Evolutionary conservation across 2,113 vertebrate genomes (phyloP), one percentile per base, ranked within the genome.

Genomic region (Rhinichthys klamathensis): DNA sequence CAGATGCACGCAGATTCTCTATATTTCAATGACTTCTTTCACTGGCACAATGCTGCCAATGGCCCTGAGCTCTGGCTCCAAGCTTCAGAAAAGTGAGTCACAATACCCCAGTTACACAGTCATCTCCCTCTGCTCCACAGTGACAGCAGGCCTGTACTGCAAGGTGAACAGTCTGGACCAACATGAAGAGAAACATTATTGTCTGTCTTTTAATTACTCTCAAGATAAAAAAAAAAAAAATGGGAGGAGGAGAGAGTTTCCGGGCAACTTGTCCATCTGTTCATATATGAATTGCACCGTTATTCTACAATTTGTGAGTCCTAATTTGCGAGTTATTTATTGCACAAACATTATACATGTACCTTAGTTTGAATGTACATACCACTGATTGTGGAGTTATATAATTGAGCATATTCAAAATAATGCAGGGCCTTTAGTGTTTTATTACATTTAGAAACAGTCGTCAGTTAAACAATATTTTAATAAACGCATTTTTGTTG

Each of bases 41-140:
- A 80, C 67, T 82, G 27, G 51, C 75, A 15, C 84, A 72, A 67
- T 82, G 72, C 81, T 91, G 89, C 90, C 91, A 91, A 56, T 86
- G 87, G 91, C 87, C 85, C 89, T 63, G 89, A 80, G 87, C 77
- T 77, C 85, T 86, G 89, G 88, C 86, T 89, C 86, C 46, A 61
- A 63, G 70, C 73, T 85, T 83, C 87, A 85, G 56, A 86, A 83
- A 38, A 84, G 91, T 93, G 92, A 94, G 87, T 93, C 92, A 93
- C 88, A 85, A 85, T 80, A 73, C 67, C 74, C 90, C 73, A 85
- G 65, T 25, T 73, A 85, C 78, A 83, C 84, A 86, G 63, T 56
- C 87, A 89, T 82, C 87, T 82, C 73, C 88, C 85, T 84, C 61
- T 80, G 84, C 87, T 75, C 77, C 69, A 30, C 65, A 30, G 51